phyloP scores from a whole-genome alignment of 1,140 invertebrate species.

The Venturia canescens region DNA sequence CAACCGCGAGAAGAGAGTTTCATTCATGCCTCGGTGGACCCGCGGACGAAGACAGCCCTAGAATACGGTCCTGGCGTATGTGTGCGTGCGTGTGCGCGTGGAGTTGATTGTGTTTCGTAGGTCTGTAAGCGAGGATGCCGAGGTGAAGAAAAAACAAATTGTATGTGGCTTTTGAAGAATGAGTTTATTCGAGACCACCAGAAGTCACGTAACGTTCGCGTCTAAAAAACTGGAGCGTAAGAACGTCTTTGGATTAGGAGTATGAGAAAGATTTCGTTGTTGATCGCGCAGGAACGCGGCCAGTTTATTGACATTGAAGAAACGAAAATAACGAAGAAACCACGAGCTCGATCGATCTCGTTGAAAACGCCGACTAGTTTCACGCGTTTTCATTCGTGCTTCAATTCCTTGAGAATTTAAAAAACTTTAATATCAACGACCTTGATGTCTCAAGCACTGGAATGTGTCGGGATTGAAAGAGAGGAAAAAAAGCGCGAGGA shows the following conservation, averaged over 20 bases:
- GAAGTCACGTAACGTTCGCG: background rate
- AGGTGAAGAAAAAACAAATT: background rate
- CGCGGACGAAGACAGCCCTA: background rate
- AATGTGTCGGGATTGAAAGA: too few relatives aligned
- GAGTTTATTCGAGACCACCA: slow-evolving; percentile 13
- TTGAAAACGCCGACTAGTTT: too few relatives aligned
- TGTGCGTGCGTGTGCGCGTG: background rate
- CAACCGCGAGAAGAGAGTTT: background rate
- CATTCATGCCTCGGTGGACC: slow-evolving; percentile 5
- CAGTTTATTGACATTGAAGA: background rate
- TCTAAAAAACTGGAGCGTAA: background rate
- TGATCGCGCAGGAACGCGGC: too few relatives aligned
- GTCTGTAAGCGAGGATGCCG: background rate
- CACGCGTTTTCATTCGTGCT: too few relatives aligned
- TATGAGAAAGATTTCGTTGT: too few relatives aligned
- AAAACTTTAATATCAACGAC: too few relatives aligned
- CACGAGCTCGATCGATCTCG: too few relatives aligned
- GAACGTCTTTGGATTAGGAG: too few relatives aligned
- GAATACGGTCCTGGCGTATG: background rate
- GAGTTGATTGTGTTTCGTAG: background rate
- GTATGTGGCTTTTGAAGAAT: background rate
- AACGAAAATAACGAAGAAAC: background rate
- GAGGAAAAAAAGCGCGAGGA: too few relatives aligned
- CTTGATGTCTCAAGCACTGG: too few relatives aligned
- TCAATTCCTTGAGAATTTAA: too few relatives aligned